Percentiles rank a stretch among this genome's conserved stretches.
Conservation (phyloP, 2,113 vertebrate species). For the Coregonus clupeaformis region DNA sequence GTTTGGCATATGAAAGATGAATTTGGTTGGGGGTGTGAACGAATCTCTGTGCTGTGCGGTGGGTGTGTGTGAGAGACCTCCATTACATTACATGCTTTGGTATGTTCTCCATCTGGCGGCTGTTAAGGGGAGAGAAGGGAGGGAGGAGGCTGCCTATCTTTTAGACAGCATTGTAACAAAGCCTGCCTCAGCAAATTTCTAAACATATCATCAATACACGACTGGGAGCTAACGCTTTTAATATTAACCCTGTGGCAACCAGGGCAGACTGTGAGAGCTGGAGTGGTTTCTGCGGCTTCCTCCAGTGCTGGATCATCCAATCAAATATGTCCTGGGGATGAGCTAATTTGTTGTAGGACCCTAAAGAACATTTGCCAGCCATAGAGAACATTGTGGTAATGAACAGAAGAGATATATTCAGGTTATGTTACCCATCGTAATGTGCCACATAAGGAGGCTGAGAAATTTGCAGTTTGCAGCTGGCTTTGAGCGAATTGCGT, state of each 20-base stretch:
- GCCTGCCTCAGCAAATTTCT: constrained; percentile 74
- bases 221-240: constrained; percentile 54
- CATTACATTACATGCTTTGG: constrained; percentile 63
- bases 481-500: constrained; percentile 49
- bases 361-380: constrained; percentile 61
- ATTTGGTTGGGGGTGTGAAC: constrained; percentile 41
- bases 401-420: constrained; percentile 49
- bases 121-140: constrained; percentile 29
- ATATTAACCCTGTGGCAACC: constrained; percentile 63
- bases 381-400: constrained; percentile 48
- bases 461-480: constrained; percentile 60
- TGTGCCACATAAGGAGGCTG: constrained; percentile 58
- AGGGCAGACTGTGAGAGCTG: constrained; percentile 34
- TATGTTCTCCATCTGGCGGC: constrained; percentile 62
- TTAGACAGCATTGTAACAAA: constrained; percentile 64
- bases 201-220: constrained; percentile 73
- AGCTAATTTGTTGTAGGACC: constrained; percentile 62
- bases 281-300: constrained; percentile 44
- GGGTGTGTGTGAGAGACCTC: constrained; percentile 19
- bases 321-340: constrained; percentile 60
- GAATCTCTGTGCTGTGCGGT: constrained; percentile 37
- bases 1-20: constrained; percentile 12
- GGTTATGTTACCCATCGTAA: constrained; percentile 59
- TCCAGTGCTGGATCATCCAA: constrained; percentile 55
- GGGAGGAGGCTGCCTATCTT: constrained; percentile 45